Percentiles rank a stretch among this genome's conserved stretches.
Evolutionary conservation across 2,888 invertebrate species (phyloP).

Genomic region (Homarus gammarus): DNA sequence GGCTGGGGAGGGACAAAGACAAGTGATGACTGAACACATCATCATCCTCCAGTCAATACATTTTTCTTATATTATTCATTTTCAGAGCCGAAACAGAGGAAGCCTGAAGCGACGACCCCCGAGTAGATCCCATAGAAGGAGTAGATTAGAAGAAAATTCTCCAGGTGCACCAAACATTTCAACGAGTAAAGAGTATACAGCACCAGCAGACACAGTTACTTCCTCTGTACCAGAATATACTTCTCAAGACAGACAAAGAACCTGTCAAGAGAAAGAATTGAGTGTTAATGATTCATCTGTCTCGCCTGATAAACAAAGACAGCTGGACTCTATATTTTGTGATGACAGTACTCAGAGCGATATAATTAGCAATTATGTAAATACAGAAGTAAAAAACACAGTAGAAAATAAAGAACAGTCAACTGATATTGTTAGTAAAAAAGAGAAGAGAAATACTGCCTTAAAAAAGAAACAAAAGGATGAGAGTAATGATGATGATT

Average conservation of each 20-base stretch:
- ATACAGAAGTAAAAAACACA: neutral
- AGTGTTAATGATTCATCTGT: no score
- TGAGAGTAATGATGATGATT: constrained; percentile 12
- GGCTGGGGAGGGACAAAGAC: no score
- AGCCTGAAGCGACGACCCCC: constrained; percentile 52
- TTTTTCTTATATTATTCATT: no score
- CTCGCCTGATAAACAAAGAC: neutral
- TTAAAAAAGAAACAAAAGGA: neutral
- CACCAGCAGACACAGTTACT: neutral
- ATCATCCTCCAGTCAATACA: no score
- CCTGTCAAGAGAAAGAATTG: no score
- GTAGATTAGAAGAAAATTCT: neutral
- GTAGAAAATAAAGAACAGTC: neutral
- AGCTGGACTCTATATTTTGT: neutral
- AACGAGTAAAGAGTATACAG: neutral
- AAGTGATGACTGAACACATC: no score
- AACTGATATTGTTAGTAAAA: neutral
- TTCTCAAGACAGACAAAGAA: neutral
- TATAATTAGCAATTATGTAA: neutral
- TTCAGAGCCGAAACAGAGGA: constrained; percentile 54
- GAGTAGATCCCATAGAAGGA: constrained; percentile 44
- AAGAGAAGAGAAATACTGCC: neutral
- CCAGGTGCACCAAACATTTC: neutral
- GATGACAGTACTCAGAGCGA: neutral
- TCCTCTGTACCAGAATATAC: neutral